Evolutionary conservation across 2,797 vertebrate genomes (phyloP).

Genomic region (Kryptopterus vitreolus): DNA sequence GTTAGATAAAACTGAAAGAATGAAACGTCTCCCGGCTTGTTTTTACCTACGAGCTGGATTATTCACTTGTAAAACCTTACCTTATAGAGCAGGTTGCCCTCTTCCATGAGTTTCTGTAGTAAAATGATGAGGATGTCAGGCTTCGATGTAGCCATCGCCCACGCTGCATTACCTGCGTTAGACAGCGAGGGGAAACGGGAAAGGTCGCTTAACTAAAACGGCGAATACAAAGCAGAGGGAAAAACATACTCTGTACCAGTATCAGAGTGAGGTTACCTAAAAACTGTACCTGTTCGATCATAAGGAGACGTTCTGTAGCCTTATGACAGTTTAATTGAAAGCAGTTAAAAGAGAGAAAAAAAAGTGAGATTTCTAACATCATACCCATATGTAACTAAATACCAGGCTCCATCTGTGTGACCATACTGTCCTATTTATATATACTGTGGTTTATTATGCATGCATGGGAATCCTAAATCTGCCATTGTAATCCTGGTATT

Average conservation of each 20-base stretch:
- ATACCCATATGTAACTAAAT: not conserved
- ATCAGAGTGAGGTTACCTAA: slow-evolving; percentile 82
- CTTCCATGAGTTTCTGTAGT: slow-evolving; percentile 98
- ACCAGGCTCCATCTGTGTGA: not conserved
- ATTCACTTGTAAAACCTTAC: slow-evolving; percentile 64
- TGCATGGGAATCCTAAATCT: slow-evolving; percentile 1
- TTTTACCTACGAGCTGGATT: not conserved
- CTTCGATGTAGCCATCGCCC: slow-evolving; percentile 99
- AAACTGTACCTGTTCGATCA: slow-evolving; percentile 86
- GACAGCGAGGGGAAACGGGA: slow-evolving; percentile 1
- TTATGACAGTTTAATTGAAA: slow-evolving; percentile 74
- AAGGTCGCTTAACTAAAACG: not conserved
- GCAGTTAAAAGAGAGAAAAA: slow-evolving; percentile 72
- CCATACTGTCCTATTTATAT: slow-evolving; percentile 7
- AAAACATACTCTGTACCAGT: slow-evolving; percentile 65
- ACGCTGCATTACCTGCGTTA: slow-evolving; percentile 91
- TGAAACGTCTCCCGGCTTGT: not conserved
- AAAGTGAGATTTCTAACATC: slow-evolving; percentile 49
- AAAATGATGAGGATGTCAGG: slow-evolving; percentile 98
- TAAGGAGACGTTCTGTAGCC: slow-evolving; percentile 84
- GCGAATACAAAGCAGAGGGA: slow-evolving; percentile 39
- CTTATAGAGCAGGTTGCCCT: slow-evolving; percentile 96
- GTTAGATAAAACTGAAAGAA: not conserved
- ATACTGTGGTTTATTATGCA: not conserved
- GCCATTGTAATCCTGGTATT: not conserved